phyloP scores from a whole-genome alignment of 1,140 invertebrate genomes.

The Hyles vespertilio region DNA sequence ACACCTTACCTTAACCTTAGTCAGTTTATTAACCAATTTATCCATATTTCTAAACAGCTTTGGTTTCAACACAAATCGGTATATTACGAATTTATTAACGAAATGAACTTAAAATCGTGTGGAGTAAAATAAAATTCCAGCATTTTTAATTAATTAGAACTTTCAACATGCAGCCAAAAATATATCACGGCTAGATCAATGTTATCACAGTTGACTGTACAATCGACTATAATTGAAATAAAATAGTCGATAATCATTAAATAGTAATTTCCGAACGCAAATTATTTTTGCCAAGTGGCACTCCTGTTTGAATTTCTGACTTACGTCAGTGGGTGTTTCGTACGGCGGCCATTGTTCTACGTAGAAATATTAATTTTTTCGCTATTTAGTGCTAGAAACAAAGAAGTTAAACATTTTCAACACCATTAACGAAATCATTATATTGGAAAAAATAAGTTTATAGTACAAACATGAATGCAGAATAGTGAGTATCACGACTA shows the following conservation, averaged over 20 bases:
- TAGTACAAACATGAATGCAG: constrained; percentile 73
- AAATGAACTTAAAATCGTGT: too few species aligned
- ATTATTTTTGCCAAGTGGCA: constrained; percentile 70
- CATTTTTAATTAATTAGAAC: too few species aligned
- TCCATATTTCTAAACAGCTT: too few species aligned
- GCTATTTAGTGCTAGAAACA: constrained; percentile 66
- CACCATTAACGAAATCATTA: constrained; percentile 42
- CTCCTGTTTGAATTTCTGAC: constrained; percentile 66
- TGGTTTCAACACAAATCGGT: too few species aligned
- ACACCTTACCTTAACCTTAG: too few species aligned
- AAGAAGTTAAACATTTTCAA: constrained; percentile 56
- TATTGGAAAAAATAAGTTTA: constrained; percentile 53
- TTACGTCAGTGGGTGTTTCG: constrained; percentile 73
- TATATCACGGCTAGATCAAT: not conserved
- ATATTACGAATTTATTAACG: too few species aligned
- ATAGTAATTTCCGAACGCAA: constrained; percentile 43
- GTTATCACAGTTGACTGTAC: not conserved
- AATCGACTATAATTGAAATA: constrained; percentile 3
- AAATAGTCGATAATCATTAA: constrained; percentile 12
- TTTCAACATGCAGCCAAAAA: not conserved
- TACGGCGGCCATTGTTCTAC: constrained; percentile 73
- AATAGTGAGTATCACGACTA: constrained; percentile 65
- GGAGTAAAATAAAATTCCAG: too few species aligned
- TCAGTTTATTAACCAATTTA: too few species aligned
- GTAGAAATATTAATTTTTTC: constrained; percentile 67